A percentile compares a stretch with the other conserved stretches of the same genome.
Evolutionary conservation across 2,797 vertebrate genomes (phyloP).

Genomic region (Pseudocheirus occidentalis): DNA sequence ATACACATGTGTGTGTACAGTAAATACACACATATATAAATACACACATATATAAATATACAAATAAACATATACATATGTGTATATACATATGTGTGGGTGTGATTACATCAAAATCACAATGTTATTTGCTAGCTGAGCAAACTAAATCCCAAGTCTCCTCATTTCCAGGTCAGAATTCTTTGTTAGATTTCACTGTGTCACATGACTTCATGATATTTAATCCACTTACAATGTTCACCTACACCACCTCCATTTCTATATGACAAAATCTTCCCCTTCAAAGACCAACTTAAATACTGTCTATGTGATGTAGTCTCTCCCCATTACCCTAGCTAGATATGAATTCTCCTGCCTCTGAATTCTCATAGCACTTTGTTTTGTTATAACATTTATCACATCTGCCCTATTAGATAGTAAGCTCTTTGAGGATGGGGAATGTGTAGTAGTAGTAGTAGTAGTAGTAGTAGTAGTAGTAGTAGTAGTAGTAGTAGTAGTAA

Average conservation of each 20-base stretch:
- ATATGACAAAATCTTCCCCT: background rate
- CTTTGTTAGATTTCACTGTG: background rate
- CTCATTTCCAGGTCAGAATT: background rate
- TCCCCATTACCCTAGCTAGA: background rate
- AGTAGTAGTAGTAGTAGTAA: no score
- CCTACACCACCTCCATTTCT: background rate
- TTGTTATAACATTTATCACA: background rate
- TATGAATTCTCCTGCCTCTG: background rate
- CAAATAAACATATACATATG: background rate
- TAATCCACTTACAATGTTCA: background rate
- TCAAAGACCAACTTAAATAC: background rate
- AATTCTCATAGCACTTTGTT: background rate
- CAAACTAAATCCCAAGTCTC: background rate
- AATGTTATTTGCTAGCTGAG: background rate
- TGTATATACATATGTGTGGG: background rate
- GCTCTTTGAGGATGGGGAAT: background rate
- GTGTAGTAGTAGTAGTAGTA: no score
- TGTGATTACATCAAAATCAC: background rate
- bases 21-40: background rate
- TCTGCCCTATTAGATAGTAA: background rate
- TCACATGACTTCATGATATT: background rate
- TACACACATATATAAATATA: background rate
- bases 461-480: no score
- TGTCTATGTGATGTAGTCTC: background rate
- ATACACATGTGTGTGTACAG: no score